These are phyloP conservation scores for Dynastes grantii DNA, from an alignment of 2,888 invertebrate species.

Conservation along the genomic window DNA sequence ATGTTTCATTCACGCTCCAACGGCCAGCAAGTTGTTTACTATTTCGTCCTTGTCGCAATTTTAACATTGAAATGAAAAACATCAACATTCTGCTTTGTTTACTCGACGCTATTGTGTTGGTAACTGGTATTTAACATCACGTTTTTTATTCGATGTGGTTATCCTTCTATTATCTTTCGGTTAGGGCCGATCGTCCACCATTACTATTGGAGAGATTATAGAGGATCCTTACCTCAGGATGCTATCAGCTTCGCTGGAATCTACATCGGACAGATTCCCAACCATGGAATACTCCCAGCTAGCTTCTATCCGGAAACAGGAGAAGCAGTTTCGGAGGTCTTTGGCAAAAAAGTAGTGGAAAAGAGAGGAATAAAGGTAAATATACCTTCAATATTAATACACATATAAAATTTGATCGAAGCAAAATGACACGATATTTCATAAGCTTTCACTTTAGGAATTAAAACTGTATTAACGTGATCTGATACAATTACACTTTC, in stretches of 20 bases:
- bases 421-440: too few relatives aligned
- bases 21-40: too few relatives aligned
- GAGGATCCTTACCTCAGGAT: slow-evolving; percentile 28
- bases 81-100: neutral
- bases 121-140: neutral
- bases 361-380: slow-evolving; percentile 41
- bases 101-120: neutral
- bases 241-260: slow-evolving; percentile 11
- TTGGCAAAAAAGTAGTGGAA: slow-evolving; percentile 22
- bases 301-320: slow-evolving; percentile 31
- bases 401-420: too few relatives aligned
- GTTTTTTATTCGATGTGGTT: too few relatives aligned
- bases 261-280: slow-evolving; percentile 33
- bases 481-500: too few relatives aligned
- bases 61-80: neutral
- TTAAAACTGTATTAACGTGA: too few relatives aligned
- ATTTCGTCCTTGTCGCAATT: too few relatives aligned
- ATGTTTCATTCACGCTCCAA: too few relatives aligned
- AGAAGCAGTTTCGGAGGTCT: slow-evolving; percentile 6
- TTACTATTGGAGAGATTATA: slow-evolving; percentile 45
- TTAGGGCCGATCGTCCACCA: neutral
- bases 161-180: neutral
- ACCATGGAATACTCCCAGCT: slow-evolving; percentile 31
- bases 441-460: too few relatives aligned
- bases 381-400: too few relatives aligned